phyloP scores from a whole-genome alignment of 1,140 invertebrate genomes.

The Lethrus apterus region DNA sequence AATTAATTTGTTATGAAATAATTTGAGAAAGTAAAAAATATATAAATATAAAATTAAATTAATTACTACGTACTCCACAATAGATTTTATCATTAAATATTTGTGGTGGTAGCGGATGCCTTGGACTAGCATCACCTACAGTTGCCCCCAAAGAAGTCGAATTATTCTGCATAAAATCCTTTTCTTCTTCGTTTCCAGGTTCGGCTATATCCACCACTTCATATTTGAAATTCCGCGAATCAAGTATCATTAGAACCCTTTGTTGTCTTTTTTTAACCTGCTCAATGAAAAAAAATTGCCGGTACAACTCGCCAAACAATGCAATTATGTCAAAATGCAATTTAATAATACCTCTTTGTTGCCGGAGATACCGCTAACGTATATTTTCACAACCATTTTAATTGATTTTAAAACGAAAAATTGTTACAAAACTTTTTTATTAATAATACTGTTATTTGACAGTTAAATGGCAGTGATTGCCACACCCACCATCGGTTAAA shows the following conservation, averaged over 20 bases:
- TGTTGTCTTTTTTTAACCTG: conserved; percentile 93
- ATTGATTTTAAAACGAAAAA: conserved; percentile 10
- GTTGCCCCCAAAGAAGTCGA: conserved; percentile 68
- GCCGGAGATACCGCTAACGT: conserved; percentile 81
- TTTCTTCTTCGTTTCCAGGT: conserved; percentile 77
- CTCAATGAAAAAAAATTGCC: neutral
- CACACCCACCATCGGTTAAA: too few relatives aligned
- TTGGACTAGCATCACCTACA: conserved; percentile 50
- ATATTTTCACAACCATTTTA: conserved; percentile 82
- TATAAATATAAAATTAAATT: conserved; percentile 13
- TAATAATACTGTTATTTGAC: conserved; percentile 17
- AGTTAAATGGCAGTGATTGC: conserved; percentile 7
- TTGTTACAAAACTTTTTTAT: neutral
- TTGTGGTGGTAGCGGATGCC: conserved; percentile 74
- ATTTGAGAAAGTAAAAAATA: too few relatives aligned
- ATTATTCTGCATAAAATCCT: conserved; percentile 88
- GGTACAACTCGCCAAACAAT: conserved; percentile 6
- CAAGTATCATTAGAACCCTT: conserved; percentile 82
- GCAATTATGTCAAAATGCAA: conserved; percentile 12
- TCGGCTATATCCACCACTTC: conserved; percentile 89
- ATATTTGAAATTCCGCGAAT: conserved; percentile 82
- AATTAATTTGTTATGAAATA: too few relatives aligned
- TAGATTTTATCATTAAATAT: conserved; percentile 89
- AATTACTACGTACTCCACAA: conserved; percentile 68
- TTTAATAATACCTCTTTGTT: conserved; percentile 69